phyloP scores from a whole-genome alignment of 2,888 invertebrate species.

The Sepiola atlantica region DNA sequence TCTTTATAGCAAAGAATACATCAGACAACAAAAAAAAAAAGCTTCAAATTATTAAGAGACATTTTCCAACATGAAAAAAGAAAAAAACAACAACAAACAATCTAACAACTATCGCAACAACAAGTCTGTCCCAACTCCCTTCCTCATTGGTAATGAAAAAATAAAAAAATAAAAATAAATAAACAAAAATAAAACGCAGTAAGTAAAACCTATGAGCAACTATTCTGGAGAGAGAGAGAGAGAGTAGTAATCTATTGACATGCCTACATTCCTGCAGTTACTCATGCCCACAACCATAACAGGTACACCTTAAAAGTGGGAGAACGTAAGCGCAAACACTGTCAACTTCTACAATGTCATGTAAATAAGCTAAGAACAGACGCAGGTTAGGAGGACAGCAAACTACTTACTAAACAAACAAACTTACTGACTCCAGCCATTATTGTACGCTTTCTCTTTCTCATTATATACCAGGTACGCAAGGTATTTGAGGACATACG shows the following conservation, averaged over 20 bases:
- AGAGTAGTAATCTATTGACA: background rate
- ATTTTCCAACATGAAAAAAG: no score
- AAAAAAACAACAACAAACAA: no score
- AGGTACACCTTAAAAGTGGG: background rate
- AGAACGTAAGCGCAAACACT: background rate
- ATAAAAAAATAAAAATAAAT: background rate
- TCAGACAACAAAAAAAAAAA: no score
- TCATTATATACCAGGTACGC: no score
- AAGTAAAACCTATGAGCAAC: background rate
- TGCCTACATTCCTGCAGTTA: background rate
- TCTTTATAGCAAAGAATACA: no score
- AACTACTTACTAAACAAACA: background rate
- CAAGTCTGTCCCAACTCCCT: no score
- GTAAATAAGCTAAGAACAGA: background rate
- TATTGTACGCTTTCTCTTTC: no score
- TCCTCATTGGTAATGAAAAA: background rate
- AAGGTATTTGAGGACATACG: no score
- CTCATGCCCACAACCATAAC: background rate
- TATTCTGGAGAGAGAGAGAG: no score
- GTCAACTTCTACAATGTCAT: slow-evolving; percentile 1
- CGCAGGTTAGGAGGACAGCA: background rate
- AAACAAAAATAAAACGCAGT: no score
- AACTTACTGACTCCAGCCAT: background rate
- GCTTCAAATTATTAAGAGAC: no score
- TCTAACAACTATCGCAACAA: no score